A percentile compares a stretch with the other conserved stretches of the same genome.
phyloP scores from a whole-genome alignment of 2,113 vertebrate genomes.

The Falcunculus frontatus region DNA sequence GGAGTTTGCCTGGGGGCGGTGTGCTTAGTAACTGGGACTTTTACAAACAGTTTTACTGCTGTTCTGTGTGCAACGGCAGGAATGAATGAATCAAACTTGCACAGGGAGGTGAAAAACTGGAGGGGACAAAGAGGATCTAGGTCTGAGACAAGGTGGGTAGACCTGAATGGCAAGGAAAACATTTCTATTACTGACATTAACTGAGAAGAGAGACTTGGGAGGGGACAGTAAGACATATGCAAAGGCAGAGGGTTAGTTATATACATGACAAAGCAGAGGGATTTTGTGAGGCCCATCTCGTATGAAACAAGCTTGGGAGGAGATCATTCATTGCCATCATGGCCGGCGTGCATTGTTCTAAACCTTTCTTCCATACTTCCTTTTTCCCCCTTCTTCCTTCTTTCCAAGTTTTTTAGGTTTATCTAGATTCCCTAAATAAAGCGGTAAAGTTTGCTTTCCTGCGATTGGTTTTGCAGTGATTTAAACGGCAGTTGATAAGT shows the following conservation, averaged over 20 bases:
- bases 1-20: neutral
- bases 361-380: neutral
- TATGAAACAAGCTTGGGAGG: neutral
- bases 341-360: neutral
- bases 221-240: neutral
- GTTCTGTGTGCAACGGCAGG: neutral
- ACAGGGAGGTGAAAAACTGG: neutral
- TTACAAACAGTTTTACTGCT: neutral
- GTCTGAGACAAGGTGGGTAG: neutral
- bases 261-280: neutral
- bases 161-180: neutral
- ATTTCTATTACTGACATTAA: neutral
- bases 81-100: neutral
- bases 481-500: neutral
- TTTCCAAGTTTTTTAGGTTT: neutral
- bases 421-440: neutral
- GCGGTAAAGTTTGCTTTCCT: neutral
- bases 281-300: neutral
- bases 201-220: neutral
- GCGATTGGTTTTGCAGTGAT: neutral
- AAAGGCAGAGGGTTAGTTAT: neutral
- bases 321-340: rapidly evolving
- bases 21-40: neutral
- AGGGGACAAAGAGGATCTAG: neutral
- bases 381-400: neutral